Evolutionary conservation across 2,888 invertebrate genomes (phyloP), one percentile per base, ranked within the genome.

Genomic region (Odontocolon sp.): DNA sequence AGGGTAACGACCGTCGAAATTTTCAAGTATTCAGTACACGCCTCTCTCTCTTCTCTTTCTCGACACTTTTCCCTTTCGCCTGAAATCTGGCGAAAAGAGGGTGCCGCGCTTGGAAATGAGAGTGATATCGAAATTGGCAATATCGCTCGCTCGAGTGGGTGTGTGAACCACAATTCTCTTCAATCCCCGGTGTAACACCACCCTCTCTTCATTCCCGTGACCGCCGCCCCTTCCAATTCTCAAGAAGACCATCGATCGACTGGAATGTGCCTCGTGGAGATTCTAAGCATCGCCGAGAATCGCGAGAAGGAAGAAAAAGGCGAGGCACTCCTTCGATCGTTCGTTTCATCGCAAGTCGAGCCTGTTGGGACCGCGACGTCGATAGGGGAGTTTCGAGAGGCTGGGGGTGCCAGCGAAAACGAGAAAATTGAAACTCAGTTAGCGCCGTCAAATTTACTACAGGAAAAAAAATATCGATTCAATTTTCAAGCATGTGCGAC

Each of bases 121-220:
- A 83, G 83, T 81, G 85, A 86, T 86, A 86, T 84, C 83, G 85
- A 87, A 87, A 87, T 87, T 87, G 87, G 86, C 87, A 87, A 87
- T 87, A 87, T 87, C 87, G 83, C 82, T 56, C 52, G 66, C 80
- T 77, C 68, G 64, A 73, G 50, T 31, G 63, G 77, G 56, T 68
- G 64, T 42, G 52, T 77, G 40, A 71, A 63, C 64, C 36, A 59
- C 47, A 26, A 8, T 8, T 47, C 63, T 64, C 77, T 77, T 68
- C 72, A 56, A 77, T 56, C 59, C 68, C 56, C 50, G 45, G 64
- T 33, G 52, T 68, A 57, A 42, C 64, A 52, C 50, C 59, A 40
- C 42, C 16, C 23, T 26, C 64, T 45, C 63, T 42, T 45, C 57
- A 42, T 14, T 45, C 56, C n/a, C 50, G 26, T 63, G n/a, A 52